Evolutionary conservation across 2,888 invertebrate species (phyloP).

Genomic region (Oxytorus armatus): DNA sequence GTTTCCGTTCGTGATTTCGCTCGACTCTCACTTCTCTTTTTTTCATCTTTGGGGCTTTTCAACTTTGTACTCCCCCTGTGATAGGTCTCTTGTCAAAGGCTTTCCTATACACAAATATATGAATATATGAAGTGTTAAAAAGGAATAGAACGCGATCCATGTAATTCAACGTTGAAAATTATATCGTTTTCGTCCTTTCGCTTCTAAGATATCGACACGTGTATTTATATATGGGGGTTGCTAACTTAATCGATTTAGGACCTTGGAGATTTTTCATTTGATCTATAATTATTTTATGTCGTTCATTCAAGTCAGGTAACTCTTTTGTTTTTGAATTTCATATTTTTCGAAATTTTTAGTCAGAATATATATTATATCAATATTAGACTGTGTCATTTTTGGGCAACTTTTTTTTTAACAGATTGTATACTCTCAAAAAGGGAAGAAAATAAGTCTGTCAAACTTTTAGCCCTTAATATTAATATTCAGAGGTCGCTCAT

Average conservation of each 20-base stretch:
- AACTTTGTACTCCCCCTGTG: conserved; percentile 35
- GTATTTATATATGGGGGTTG: not conserved
- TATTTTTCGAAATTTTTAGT: not conserved
- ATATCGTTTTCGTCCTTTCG: not conserved
- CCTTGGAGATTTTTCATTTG: not conserved
- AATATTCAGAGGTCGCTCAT: too few relatives aligned
- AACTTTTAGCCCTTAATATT: too few relatives aligned
- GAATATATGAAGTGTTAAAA: not conserved
- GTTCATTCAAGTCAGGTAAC: not conserved
- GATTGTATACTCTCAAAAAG: too few relatives aligned
- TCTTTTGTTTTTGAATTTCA: not conserved
- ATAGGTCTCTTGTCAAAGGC: conserved; percentile 45
- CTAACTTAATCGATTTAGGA: not conserved
- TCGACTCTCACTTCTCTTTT: conserved; percentile 2
- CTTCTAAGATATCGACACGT: not conserved
- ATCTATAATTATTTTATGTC: not conserved
- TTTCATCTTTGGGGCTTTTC: conserved; percentile 26
- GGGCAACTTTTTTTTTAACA: too few relatives aligned
- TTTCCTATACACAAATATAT: conserved; percentile 23
- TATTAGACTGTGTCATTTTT: too few relatives aligned
- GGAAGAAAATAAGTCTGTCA: too few relatives aligned
- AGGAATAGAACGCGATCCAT: not conserved
- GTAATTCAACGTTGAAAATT: not conserved
- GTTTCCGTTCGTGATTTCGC: conserved; percentile 53
- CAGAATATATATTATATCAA: too few relatives aligned